Base-by-base conservation (phyloP, 2,113 vertebrate genomes). In the Heterocephalus glaber region DNA sequence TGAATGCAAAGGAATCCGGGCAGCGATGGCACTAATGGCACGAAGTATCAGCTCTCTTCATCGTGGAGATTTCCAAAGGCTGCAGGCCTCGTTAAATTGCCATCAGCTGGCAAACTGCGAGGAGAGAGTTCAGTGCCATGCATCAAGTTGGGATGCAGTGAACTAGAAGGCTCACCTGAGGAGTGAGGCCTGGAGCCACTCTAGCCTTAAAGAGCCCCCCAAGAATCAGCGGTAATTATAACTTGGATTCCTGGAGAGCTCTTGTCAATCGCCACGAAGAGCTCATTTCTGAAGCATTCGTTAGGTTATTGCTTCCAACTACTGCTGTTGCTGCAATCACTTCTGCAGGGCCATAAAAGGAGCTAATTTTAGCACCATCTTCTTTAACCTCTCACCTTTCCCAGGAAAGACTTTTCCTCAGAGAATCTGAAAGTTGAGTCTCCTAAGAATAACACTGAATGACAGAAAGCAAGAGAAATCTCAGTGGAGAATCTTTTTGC, bases 401-500 rank as follows among this genome's bases (percentile, higher is more conserved):
- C 93, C 6, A 0, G 47, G 94, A 85, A 93, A 84, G n/a, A 96
- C 82, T 96, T 97, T 98, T 93, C 93, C 97, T 96, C 72, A 52
- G 81, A 96, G 90, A 88, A 77, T 77, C 90, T 77, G 26, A 86
- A 97, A 95, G 97, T 79, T 72, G 97, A 98, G 94, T 97, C 63
- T 98, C 92, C 70, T 93, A 87, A 87, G 96, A 96, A 38, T 63
- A 90, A 76, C 88, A 97, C 96, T 80, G 87, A 56, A 89, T 96
- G 77, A 84, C 2, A 80, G 83, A 87, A 96, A 88, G 79, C 88
- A 47, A n/a, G 94, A 74, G 92, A 76, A 94, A 49, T 52, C 74
- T 93, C 90, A 74, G 13, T 41, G 89, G 72, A 76, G 49, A 83
- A 94, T 92, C 68, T 95, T 96, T 97, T 96, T 88, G 90, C 92